Conservation (phyloP, 2,888 invertebrate species). For the Neria commutata region DNA sequence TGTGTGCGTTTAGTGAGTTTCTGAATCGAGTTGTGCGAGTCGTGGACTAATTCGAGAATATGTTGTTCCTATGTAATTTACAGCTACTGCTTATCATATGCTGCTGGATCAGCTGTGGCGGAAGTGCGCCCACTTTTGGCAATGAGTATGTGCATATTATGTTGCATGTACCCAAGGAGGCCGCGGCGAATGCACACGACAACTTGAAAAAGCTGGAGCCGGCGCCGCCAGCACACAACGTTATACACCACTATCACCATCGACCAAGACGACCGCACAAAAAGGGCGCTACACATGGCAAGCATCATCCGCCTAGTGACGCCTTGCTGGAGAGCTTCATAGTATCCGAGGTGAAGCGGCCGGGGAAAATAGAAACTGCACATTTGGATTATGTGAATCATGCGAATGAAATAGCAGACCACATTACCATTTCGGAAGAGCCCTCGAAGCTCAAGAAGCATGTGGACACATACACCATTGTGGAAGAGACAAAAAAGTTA, state of each 20-base stretch:
- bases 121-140: conserved; percentile 37
- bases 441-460: conserved; percentile 33
- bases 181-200: conserved; percentile 34
- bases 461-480: conserved; percentile 44
- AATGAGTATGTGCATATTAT: conserved; percentile 52
- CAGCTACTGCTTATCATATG: conserved; percentile 8
- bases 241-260: conserved; percentile 47
- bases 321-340: conserved; percentile 43
- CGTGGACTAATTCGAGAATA: no score
- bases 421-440: conserved; percentile 32
- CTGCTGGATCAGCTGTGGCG: conserved; percentile 3
- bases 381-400: conserved; percentile 41
- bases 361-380: conserved; percentile 33
- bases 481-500: conserved; percentile 34
- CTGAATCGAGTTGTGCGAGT: no score
- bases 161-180: conserved; percentile 45
- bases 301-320: conserved; percentile 19
- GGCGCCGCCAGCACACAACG: conserved; percentile 31
- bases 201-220: conserved; percentile 20
- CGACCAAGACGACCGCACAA: conserved; percentile 30
- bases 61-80: not conserved
- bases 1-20: no score
- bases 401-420: conserved; percentile 40
- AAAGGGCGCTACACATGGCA: not conserved
- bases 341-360: conserved; percentile 44